Conservation (phyloP, 2,888 invertebrate species). For the Sericinus montela region DNA sequence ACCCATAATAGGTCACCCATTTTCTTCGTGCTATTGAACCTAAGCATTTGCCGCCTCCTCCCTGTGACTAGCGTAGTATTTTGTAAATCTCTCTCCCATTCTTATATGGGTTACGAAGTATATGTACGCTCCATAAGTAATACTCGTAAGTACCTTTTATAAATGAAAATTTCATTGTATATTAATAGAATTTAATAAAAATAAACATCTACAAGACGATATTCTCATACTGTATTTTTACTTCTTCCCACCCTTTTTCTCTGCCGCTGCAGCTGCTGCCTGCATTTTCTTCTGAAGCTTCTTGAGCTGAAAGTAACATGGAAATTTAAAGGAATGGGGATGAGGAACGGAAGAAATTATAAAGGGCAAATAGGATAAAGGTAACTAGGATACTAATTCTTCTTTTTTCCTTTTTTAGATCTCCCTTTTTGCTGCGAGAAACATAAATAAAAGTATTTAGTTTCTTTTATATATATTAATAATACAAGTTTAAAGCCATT, state of each 20-base stretch:
- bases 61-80: too few relatives aligned
- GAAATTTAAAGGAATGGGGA: slow-evolving; percentile 15
- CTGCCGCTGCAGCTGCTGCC: slow-evolving; percentile 37
- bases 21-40: too few relatives aligned
- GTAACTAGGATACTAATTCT: slow-evolving; percentile 36
- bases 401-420: slow-evolving; percentile 68
- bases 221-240: background rate
- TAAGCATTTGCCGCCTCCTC: too few relatives aligned
- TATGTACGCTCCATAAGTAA: too few relatives aligned
- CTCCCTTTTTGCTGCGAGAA: slow-evolving; percentile 45
- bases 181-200: background rate
- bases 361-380: slow-evolving; percentile 2
- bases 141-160: background rate
- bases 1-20: too few relatives aligned
- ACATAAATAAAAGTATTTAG: background rate
- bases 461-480: too few relatives aligned
- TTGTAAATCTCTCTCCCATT: too few relatives aligned
- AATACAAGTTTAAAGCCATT: too few relatives aligned
- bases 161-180: background rate
- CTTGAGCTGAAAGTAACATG: slow-evolving; percentile 41
- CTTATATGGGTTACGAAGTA: too few relatives aligned
- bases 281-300: slow-evolving; percentile 53
- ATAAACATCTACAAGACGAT: background rate
- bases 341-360: slow-evolving; percentile 8
- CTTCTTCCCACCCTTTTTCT: slow-evolving; percentile 29